A percentile compares a stretch with the other conserved stretches of the same genome.
phyloP scores from a whole-genome alignment of 2,888 invertebrate genomes.

The Oxycera nigricornis region DNA sequence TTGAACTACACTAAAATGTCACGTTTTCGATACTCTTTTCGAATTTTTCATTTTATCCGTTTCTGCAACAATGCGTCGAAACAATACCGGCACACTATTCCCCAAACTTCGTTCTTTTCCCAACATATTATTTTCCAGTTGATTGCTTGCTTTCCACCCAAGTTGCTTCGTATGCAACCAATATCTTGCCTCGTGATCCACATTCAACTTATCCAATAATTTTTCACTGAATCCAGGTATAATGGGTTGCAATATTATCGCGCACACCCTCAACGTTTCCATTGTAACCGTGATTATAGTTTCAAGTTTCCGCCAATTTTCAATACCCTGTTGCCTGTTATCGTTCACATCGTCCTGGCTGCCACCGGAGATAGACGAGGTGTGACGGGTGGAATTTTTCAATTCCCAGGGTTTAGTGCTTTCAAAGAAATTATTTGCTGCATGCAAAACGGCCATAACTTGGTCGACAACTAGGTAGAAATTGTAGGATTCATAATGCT shows the following conservation, averaged over 20 bases:
- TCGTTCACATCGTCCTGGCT: background rate
- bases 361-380: background rate
- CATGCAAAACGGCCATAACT: slow-evolving; percentile 75
- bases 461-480: slow-evolving; percentile 85
- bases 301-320: slow-evolving; percentile 68
- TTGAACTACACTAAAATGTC: too few relatives aligned
- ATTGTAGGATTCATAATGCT: slow-evolving; percentile 76
- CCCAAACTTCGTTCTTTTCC: slow-evolving; percentile 22
- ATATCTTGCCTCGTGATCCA: slow-evolving; percentile 62
- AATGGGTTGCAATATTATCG: slow-evolving; percentile 85
- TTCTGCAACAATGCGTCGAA: slow-evolving; percentile 55
- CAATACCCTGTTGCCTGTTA: slow-evolving; percentile 51
- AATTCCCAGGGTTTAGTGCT: slow-evolving; percentile 88
- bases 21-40: slow-evolving; percentile 22
- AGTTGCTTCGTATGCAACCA: slow-evolving; percentile 63
- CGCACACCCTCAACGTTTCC: slow-evolving; percentile 82
- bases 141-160: slow-evolving; percentile 42
- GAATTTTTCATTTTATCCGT: slow-evolving; percentile 49
- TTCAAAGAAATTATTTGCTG: slow-evolving; percentile 88
- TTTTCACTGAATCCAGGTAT: slow-evolving; percentile 75
- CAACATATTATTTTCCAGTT: background rate
- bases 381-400: slow-evolving; percentile 54
- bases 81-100: slow-evolving; percentile 54
- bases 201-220: slow-evolving; percentile 74
- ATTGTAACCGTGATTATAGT: slow-evolving; percentile 82